Conservation (phyloP, 2,888 invertebrate species). For the Spicauda simplicius region DNA sequence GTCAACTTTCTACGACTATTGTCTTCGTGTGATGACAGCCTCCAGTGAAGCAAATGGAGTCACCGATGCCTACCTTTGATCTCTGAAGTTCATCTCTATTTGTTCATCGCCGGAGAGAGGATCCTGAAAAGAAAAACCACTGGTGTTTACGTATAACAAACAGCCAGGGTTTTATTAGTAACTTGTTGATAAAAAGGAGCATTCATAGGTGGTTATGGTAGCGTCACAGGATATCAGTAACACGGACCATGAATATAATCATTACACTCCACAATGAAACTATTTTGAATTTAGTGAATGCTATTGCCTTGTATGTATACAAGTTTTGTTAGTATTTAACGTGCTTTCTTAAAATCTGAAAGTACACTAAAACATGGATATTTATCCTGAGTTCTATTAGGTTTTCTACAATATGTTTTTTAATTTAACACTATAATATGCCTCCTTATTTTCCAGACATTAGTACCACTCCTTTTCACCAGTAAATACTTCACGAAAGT, state of each 20-base stretch:
- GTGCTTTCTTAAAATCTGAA: neutral
- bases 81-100: conserved; percentile 69
- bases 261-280: conserved; percentile 63
- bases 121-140: conserved; percentile 95
- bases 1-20: conserved; percentile 39
- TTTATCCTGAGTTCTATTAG: neutral
- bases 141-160: conserved; percentile 94
- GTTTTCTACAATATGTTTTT: neutral
- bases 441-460: neutral
- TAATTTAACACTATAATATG: neutral
- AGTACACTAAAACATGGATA: neutral
- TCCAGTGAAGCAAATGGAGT: conserved; percentile 60
- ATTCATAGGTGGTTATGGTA: conserved; percentile 79
- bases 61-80: conserved; percentile 75
- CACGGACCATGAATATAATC: conserved; percentile 83
- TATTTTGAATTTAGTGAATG: neutral
- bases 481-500: neutral
- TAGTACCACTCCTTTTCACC: conserved; percentile 34
- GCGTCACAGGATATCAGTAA: conserved; percentile 81
- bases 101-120: conserved; percentile 77
- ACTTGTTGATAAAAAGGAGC: conserved; percentile 80
- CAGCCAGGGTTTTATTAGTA: conserved; percentile 86
- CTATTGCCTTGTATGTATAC: neutral
- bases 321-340: neutral
- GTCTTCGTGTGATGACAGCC: conserved; percentile 58